A percentile compares a stretch with the other conserved stretches of the same genome.
These are phyloP conservation scores for Thereva nobilitata DNA, from an alignment of 2,888 invertebrate species.

Conservation along the genomic window DNA sequence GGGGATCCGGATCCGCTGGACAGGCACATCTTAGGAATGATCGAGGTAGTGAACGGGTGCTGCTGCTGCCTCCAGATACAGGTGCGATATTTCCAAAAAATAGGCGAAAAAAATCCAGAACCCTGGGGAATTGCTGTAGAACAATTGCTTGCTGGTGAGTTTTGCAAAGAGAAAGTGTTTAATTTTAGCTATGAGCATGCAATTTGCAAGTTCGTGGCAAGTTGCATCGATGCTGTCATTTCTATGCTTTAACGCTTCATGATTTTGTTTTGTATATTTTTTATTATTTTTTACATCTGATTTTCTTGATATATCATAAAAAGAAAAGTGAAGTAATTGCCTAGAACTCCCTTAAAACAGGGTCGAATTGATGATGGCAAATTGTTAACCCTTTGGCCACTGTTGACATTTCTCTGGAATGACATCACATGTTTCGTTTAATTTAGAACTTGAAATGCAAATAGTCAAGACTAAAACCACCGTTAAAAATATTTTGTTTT, in stretches of 20 bases:
- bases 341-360: no score
- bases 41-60: constrained; percentile 56
- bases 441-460: no score
- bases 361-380: no score
- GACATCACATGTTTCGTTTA: no score
- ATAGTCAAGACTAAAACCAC: not conserved
- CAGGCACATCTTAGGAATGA: constrained; percentile 58
- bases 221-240: no score
- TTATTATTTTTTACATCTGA: not conserved
- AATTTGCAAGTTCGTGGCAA: no score
- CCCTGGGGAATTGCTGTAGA: constrained; percentile 54
- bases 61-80: constrained; percentile 22
- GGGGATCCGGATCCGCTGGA: constrained; percentile 47
- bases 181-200: not conserved
- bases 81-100: constrained; percentile 43
- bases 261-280: no score
- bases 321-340: no score
- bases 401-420: no score
- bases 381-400: no score
- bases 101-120: constrained; percentile 54
- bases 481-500: not conserved
- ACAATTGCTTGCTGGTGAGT: constrained; percentile 57
- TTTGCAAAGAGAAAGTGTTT: not conserved
- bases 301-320: not conserved
- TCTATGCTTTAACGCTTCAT: no score